Evolutionary conservation across 2,797 vertebrate species (phyloP).

Genomic region (Chelmon rostratus): DNA sequence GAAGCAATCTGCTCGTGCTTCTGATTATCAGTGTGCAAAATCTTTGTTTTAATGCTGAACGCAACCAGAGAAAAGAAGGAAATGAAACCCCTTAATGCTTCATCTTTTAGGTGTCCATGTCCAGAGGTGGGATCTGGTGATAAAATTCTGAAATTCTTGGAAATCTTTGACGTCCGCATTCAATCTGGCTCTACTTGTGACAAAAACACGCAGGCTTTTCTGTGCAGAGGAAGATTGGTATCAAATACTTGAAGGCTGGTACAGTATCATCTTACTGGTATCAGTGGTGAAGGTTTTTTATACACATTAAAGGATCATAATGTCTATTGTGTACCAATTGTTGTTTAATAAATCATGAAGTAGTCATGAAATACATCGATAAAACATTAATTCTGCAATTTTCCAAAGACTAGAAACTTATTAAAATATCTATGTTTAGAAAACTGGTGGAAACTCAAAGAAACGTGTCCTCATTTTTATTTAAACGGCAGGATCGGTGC

Average conservation of each 20-base stretch:
- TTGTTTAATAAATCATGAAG: neutral
- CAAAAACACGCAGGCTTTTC: slow-evolving; percentile 8
- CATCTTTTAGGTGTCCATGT: neutral
- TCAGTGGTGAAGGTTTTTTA: neutral
- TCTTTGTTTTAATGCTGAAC: slow-evolving; percentile 29
- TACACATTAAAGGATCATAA: neutral
- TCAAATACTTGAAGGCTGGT: neutral
- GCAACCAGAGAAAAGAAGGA: slow-evolving; percentile 15
- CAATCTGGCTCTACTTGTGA: slow-evolving; percentile 8
- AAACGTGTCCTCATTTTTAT: neutral
- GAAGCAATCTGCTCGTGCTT: slow-evolving; percentile 4
- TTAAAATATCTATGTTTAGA: neutral
- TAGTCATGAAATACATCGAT: slow-evolving; percentile 16
- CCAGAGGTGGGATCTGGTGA: slow-evolving; percentile 5
- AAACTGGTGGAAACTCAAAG: slow-evolving; percentile 7
- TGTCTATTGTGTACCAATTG: slow-evolving; percentile 5
- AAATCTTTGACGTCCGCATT: neutral
- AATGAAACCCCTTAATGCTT: slow-evolving; percentile 2
- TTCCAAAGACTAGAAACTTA: neutral
- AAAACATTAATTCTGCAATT: neutral
- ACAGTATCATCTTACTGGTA: neutral
- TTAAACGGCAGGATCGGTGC: neutral
- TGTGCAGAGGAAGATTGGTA: neutral
- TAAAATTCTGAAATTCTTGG: slow-evolving; percentile 1
- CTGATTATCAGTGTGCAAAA: slow-evolving; percentile 38